Conservation (phyloP, 2,888 invertebrate species). For the Crocallis elinguaria region DNA sequence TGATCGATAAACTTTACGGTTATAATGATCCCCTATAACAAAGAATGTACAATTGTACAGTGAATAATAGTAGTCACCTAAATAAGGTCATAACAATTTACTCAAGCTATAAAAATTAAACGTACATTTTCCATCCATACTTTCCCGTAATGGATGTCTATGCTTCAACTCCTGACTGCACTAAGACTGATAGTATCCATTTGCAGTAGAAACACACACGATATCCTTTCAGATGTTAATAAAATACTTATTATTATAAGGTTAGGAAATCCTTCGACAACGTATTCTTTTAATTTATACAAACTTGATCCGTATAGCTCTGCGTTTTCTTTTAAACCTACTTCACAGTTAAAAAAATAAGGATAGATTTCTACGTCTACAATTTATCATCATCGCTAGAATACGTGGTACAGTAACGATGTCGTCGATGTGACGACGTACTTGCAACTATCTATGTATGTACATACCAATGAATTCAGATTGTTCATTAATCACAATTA, state of each 20-base stretch:
- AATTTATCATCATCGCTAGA: not conserved
- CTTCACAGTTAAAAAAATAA: not conserved
- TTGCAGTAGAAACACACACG: conserved; percentile 50
- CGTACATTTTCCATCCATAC: conserved; percentile 48
- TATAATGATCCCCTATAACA: too few species aligned
- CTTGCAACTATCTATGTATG: too few species aligned
- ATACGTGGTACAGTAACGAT: not conserved
- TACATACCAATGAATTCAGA: conserved; percentile 3
- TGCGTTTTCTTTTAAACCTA: not conserved
- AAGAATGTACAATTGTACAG: not conserved
- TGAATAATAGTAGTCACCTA: conserved; percentile 14
- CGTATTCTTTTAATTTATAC: not conserved
- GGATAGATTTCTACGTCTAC: too few species aligned
- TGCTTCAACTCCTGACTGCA: conserved; percentile 53
- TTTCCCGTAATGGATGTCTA: conserved; percentile 53
- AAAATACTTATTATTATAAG: not conserved
- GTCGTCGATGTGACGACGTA: too few species aligned
- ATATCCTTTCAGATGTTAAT: conserved; percentile 42
- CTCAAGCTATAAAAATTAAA: conserved; percentile 40
- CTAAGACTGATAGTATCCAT: conserved; percentile 58
- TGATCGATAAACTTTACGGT: too few species aligned
- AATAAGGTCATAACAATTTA: conserved; percentile 15
- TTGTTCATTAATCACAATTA: conserved; percentile 10
- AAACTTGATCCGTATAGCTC: not conserved
- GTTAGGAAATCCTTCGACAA: not conserved